These are phyloP conservation scores for Ceratoteleas bidentatus DNA, from an alignment of 1,140 invertebrate genomes.

Conservation along the genomic window DNA sequence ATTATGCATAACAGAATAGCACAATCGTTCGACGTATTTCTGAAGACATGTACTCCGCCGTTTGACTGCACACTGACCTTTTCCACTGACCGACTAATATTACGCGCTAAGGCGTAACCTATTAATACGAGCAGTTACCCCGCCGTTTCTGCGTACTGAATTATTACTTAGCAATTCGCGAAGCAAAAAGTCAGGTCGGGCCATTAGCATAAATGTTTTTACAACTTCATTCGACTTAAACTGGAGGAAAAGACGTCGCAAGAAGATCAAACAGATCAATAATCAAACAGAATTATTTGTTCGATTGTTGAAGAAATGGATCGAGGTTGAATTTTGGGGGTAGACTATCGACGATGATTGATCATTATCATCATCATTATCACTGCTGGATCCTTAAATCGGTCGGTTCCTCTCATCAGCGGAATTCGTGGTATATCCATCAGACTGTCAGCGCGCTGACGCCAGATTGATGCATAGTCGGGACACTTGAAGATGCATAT, in stretches of 20 bases:
- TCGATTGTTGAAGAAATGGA: no score
- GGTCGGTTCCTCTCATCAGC: constrained; percentile 3
- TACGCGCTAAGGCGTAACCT: constrained; percentile 40
- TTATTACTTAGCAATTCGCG: neutral
- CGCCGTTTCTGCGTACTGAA: constrained; percentile 4
- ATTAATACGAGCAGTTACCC: constrained; percentile 21
- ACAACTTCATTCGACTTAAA: neutral
- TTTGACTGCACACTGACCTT: constrained; percentile 65
- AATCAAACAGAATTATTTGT: no score
- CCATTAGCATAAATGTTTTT: neutral
- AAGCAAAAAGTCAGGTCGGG: neutral
- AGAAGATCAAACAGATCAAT: no score
- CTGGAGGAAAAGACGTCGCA: no score
- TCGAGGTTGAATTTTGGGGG: neutral
- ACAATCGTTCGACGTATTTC: constrained; percentile 36
- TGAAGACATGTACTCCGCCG: constrained; percentile 27
- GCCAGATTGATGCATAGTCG: constrained; percentile 44
- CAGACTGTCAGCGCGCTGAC: constrained; percentile 45
- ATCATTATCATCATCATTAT: constrained; percentile 2
- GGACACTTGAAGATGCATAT: constrained; percentile 44
- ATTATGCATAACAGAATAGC: constrained; percentile 27
- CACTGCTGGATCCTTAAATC: constrained; percentile 19
- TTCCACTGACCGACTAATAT: constrained; percentile 64
- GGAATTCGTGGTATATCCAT: constrained; percentile 30
- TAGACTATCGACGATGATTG: neutral